A percentile compares a stretch with the other conserved stretches of the same genome.
Conservation (phyloP, 2,888 invertebrate species). For the Lasioglossum morio region DNA sequence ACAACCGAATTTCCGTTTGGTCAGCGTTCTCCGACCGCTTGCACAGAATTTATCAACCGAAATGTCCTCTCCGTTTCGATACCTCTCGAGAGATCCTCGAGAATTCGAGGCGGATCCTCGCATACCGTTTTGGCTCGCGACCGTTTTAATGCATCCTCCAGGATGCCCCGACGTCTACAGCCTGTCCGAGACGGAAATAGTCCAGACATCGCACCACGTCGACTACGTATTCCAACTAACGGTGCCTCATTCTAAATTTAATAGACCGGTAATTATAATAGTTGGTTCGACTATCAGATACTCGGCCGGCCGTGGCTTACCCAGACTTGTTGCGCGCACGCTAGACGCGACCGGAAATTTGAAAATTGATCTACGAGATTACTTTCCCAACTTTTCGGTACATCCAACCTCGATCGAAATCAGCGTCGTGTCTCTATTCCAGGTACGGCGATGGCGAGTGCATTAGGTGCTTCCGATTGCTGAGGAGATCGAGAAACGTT, state of each 20-base stretch:
- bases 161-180: slow-evolving; percentile 69
- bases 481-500: slow-evolving; percentile 87
- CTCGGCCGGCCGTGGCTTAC: neutral
- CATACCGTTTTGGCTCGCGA: slow-evolving; percentile 1
- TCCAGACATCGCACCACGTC: slow-evolving; percentile 55
- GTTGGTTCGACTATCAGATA: neutral
- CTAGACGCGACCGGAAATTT: neutral
- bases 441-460: slow-evolving; percentile 87
- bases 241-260: slow-evolving; percentile 10
- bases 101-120: slow-evolving; percentile 2
- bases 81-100: neutral
- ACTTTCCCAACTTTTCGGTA: too few relatives aligned
- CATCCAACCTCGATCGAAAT: neutral
- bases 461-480: slow-evolving; percentile 87
- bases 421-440: slow-evolving; percentile 26
- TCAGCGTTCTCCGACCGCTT: neutral
- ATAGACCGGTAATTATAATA: neutral
- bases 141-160: slow-evolving; percentile 33
- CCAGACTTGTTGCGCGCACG: neutral
- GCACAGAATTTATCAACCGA: neutral
- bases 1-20: neutral
- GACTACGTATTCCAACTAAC: slow-evolving; percentile 33
- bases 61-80: neutral
- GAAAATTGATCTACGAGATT: neutral
- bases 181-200: slow-evolving; percentile 76